phyloP scores from a whole-genome alignment of 2,888 invertebrate species.

The Minunthozetes semirufus region DNA sequence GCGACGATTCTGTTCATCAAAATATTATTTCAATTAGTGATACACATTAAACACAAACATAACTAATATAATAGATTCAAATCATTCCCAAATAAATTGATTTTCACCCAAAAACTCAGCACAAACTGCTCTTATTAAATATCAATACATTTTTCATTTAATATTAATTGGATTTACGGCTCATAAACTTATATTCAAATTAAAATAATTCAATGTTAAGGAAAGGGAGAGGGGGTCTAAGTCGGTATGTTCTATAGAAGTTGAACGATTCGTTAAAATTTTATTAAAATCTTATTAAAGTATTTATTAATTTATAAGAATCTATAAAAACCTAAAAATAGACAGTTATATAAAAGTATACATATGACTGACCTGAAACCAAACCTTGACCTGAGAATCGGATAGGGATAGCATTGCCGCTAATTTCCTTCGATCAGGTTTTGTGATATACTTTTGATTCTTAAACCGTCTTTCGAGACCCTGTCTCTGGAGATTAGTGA shows the following conservation, averaged over 20 bases:
- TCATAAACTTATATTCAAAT: too few species aligned
- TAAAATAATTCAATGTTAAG: too few species aligned
- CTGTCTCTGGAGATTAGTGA: slow-evolving; percentile 87
- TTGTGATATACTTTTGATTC: slow-evolving; percentile 90
- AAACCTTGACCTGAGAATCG: slow-evolving; percentile 89
- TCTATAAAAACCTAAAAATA: too few species aligned
- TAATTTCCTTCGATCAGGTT: slow-evolving; percentile 82
- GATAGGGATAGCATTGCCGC: slow-evolving; percentile 85
- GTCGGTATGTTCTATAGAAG: too few species aligned
- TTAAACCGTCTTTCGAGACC: slow-evolving; percentile 85
- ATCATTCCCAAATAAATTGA: not conserved
- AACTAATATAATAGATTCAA: not conserved
- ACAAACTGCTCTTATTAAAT: too few species aligned
- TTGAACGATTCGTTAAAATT: too few species aligned
- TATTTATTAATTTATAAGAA: too few species aligned
- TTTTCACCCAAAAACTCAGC: too few species aligned
- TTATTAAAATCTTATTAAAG: too few species aligned
- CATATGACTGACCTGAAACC: slow-evolving; percentile 62
- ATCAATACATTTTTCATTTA: too few species aligned
- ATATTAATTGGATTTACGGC: too few species aligned
- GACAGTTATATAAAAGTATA: not conserved
- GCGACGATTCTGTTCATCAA: slow-evolving; percentile 58
- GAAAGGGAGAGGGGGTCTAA: not conserved
- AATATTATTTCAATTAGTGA: not conserved
- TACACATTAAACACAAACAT: not conserved